Base-by-base conservation (phyloP, 1,140 invertebrate species). In the Papilio xuthus region DNA sequence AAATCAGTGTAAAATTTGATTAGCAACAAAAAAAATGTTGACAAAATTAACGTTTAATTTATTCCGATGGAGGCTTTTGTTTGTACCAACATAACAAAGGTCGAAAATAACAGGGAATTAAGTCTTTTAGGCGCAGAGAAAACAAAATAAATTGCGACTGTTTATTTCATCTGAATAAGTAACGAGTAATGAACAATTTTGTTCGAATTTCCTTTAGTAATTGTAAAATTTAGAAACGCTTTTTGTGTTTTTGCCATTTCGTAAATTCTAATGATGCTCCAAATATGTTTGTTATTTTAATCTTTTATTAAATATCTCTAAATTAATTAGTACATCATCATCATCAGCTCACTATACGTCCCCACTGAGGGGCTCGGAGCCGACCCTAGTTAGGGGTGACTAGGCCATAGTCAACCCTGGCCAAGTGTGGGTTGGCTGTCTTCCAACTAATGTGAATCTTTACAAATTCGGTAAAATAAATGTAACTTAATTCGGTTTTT, bases 111-210 rank as follows among this genome's bases (percentile, higher is more conserved):
- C 23, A 60, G 56, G 8, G 56, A 60, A 60, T 60, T 60, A 60
- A 60, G 56, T 60, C 56, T 60, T 60, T 60, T 60, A 53, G 56
- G 20, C 56, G 56, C 56, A 60, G 20, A 60, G 56, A 60, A 60
- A 60, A 60, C 56, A 60, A 60, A 60, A 60, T 60, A 60, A 60
- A 60, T 60, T 60, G 56, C 56, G 56, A 60, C 56, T 60, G 56
- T 60, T 60, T 60, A 60, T 60, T 60, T 60, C 20, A 60, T 26
- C 23, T 60, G 56, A 60, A 60, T 60, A 60, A 60, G 56, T 60
- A 60, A 60, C 56, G 56, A 60, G 56, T 60, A 60, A 60, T n/a
- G 56, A 60, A 20, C 50, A 53, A 60, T 60, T 60, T 20, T 60
- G 56, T 60, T 60, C 56, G 56, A 60, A 60, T 53, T 53, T 53